Conservation (phyloP, 2,113 vertebrate species). For the Australoheros scitulus region DNA sequence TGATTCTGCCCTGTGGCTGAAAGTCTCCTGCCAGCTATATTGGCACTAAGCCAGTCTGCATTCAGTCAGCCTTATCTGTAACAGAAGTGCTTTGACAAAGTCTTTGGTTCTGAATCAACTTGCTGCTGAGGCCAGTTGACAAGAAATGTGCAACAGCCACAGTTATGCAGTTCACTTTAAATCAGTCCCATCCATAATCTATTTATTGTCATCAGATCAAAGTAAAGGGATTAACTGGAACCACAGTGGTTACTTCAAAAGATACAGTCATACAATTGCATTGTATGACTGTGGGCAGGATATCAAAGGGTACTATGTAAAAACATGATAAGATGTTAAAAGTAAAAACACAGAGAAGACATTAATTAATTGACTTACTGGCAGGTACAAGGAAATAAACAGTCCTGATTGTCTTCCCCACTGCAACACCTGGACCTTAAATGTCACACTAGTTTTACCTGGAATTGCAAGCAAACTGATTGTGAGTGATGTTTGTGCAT, state of each 20-base stretch:
- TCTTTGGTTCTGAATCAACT: conserved; percentile 48
- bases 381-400: conserved; percentile 13
- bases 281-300: conserved; percentile 24
- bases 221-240: conserved; percentile 50
- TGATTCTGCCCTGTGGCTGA: conserved; percentile 50
- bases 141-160: conserved; percentile 19
- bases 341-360: conserved; percentile 32
- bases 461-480: conserved; percentile 48
- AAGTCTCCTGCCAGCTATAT: conserved; percentile 51
- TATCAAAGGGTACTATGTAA: conserved; percentile 47
- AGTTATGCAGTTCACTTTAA: conserved; percentile 17
- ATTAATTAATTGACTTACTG: conserved; percentile 45
- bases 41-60: conserved; percentile 46
- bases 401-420: conserved; percentile 13
- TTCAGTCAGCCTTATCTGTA: conserved; percentile 29
- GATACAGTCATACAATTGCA: conserved; percentile 32
- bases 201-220: conserved; percentile 57
- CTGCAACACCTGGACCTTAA: conserved; percentile 58
- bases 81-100: conserved; percentile 31
- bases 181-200: conserved; percentile 21
- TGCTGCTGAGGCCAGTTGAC: conserved; percentile 21
- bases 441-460: conserved; percentile 58
- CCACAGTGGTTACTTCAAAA: conserved; percentile 53
- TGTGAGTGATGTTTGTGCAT: not conserved
- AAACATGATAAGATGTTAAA: conserved; percentile 20